A percentile compares a stretch with the other conserved stretches of the same genome.
Evolutionary conservation across 2,888 invertebrate species (phyloP).

Genomic region (Lasius fuliginosus): DNA sequence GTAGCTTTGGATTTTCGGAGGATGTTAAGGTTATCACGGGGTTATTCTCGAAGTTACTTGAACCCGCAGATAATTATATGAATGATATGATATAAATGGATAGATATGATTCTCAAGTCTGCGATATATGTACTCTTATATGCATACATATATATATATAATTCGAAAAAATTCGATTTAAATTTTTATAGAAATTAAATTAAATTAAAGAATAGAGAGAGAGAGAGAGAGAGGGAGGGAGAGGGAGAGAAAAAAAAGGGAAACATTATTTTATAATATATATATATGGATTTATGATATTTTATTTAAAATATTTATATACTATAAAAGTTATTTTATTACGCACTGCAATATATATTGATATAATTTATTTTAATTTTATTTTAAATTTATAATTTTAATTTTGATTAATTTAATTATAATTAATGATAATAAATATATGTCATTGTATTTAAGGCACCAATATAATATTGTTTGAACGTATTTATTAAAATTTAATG

Average conservation of each 20-base stretch:
- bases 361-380: background rate
- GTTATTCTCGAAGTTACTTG: conserved; percentile 33
- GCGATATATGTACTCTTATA: background rate
- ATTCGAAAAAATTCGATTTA: too few relatives aligned
- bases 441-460: background rate
- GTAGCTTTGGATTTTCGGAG: conserved; percentile 23
- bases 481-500: background rate
- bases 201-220: too few relatives aligned
- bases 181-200: too few relatives aligned
- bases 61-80: conserved; percentile 41
- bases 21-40: conserved; percentile 46
- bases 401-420: conserved; percentile 3
- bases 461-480: background rate
- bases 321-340: background rate
- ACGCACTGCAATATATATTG: background rate
- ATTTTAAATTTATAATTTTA: background rate
- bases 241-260: too few relatives aligned
- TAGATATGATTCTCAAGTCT: conserved; percentile 8
- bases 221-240: too few relatives aligned
- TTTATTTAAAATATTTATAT: background rate
- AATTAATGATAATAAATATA: background rate
- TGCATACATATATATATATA: background rate
- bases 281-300: background rate
- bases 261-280: background rate
- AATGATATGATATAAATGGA: conserved; percentile 31